A percentile compares a stretch with the other conserved stretches of the same genome.
phyloP scores from a whole-genome alignment of 30 jellyfish, hydroid and myxozoan genomes.

The Cassiopea xamachana region DNA sequence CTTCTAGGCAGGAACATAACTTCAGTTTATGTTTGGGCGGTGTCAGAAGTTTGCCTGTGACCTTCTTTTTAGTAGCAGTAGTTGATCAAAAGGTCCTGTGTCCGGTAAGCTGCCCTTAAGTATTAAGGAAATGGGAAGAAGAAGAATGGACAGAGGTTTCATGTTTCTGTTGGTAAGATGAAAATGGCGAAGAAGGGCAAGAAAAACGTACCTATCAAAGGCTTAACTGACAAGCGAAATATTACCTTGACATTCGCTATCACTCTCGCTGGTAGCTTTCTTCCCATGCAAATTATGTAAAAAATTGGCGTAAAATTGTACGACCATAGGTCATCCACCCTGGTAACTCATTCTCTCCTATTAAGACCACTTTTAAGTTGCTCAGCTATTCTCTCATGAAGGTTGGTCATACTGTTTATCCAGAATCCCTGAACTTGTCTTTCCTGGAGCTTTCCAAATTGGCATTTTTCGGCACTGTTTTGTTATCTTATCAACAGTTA shows the following conservation, averaged over 20 bases:
- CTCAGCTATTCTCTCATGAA: slow-evolving; percentile 16
- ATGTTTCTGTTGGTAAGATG: background rate
- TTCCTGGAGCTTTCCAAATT: slow-evolving; percentile 1
- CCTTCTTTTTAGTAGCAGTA: too few relatives aligned
- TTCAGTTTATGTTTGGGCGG: too few relatives aligned
- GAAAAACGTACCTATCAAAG: background rate
- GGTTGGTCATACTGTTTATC: slow-evolving; percentile 3
- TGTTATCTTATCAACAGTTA: background rate
- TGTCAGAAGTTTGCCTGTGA: too few relatives aligned
- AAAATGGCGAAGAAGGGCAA: background rate
- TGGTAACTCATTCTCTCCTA: background rate
- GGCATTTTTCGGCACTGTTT: background rate
- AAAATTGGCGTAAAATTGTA: too few relatives aligned
- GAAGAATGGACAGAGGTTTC: too few relatives aligned
- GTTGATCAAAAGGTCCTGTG: too few relatives aligned
- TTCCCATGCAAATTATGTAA: background rate
- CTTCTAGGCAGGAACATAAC: too few relatives aligned
- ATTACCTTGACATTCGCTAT: background rate
- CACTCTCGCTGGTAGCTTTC: background rate
- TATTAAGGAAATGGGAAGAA: too few relatives aligned
- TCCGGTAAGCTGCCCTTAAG: too few relatives aligned
- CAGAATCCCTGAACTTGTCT: background rate
- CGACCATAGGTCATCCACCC: slow-evolving; percentile 18
- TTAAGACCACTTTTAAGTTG: background rate
- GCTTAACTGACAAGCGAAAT: background rate